Evolutionary conservation across 2,113 vertebrate species (phyloP).

Genomic region (Choloepus hoffmanni): DNA sequence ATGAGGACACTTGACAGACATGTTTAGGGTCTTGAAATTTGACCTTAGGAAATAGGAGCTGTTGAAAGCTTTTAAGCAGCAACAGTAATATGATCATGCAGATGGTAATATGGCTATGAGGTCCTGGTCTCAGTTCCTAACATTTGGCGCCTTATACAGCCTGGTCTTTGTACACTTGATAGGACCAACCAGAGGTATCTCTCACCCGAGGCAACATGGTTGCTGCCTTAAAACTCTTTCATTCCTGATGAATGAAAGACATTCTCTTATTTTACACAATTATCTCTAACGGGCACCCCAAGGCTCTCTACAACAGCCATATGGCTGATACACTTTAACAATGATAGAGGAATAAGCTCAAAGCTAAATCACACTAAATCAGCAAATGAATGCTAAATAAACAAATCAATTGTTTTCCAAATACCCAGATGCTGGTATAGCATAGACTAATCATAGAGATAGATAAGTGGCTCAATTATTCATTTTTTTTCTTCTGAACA

Average conservation of each 20-base stretch:
- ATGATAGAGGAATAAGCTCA: background rate
- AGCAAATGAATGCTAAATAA: background rate
- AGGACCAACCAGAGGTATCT: no score
- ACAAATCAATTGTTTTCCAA: slow-evolving; percentile 39
- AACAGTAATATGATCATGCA: background rate
- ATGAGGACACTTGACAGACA: background rate
- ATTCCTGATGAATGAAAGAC: background rate
- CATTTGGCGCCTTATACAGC: no score
- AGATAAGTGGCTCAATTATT: background rate
- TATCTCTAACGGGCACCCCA: background rate
- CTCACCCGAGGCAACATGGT: background rate
- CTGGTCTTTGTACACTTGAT: background rate
- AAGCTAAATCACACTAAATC: background rate
- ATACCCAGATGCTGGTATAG: background rate
- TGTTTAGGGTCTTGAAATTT: background rate
- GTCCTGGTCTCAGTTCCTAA: background rate
- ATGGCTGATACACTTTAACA: background rate
- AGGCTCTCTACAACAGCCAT: background rate
- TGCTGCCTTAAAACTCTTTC: background rate
- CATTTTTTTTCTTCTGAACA: background rate
- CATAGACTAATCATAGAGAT: slow-evolving; percentile 12
- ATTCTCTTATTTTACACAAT: background rate
- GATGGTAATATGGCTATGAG: background rate
- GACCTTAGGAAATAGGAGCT: background rate
- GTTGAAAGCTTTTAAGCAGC: background rate